These are phyloP conservation scores for Digitonthophagus gazella DNA, from an alignment of 2,888 invertebrate species.

Conservation along the genomic window DNA sequence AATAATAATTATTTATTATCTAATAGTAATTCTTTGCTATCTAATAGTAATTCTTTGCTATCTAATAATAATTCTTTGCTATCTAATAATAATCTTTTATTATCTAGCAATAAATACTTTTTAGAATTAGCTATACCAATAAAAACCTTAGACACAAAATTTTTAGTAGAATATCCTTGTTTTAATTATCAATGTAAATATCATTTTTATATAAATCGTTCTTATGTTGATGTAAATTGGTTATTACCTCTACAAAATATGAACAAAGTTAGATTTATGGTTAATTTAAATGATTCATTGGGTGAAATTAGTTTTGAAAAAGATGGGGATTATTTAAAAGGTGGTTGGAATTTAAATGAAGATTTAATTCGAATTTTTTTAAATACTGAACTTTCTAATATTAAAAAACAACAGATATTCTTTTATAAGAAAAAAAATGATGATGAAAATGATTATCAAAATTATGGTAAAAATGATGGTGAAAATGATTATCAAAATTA, in stretches of 20 bases:
- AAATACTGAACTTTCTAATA: too few species aligned
- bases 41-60: too few species aligned
- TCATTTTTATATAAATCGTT: conserved; percentile 22
- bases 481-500: too few species aligned
- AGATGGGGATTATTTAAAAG: conserved; percentile 8
- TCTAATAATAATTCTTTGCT: too few species aligned
- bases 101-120: too few species aligned
- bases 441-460: too few species aligned
- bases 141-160: neutral
- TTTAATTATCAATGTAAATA: conserved; percentile 21
- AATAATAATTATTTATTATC: too few species aligned
- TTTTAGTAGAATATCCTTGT: conserved; percentile 22
- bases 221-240: conserved; percentile 23
- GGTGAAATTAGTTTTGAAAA: conserved; percentile 12
- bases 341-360: conserved; percentile 4
- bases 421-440: neutral
- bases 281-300: conserved; percentile 12
- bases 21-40: too few species aligned
- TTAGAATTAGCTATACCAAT: conserved; percentile 3
- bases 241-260: conserved; percentile 26
- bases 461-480: too few species aligned
- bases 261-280: conserved; percentile 19
- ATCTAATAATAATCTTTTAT: too few species aligned
- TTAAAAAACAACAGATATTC: neutral
- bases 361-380: too few species aligned